Conservation (phyloP, 2,113 vertebrate genomes). For the Pampusana beccarii region DNA sequence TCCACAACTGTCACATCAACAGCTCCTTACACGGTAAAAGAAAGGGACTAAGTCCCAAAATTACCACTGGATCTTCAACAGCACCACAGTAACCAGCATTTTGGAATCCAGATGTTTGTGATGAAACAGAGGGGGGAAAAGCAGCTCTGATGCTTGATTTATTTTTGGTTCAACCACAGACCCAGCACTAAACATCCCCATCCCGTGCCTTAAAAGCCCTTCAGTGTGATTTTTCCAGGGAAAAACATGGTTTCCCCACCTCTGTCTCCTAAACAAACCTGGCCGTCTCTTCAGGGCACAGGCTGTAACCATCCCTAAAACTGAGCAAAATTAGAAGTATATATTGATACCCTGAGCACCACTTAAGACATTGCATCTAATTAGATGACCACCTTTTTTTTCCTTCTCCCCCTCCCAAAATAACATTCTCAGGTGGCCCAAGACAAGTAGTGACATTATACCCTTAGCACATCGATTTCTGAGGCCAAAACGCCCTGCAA, state of each 20-base stretch:
- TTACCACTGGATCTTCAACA: background rate
- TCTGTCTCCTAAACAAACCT: background rate
- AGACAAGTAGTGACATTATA: background rate
- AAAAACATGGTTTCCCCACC: background rate
- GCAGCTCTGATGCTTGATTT: background rate
- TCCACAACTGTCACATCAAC: background rate
- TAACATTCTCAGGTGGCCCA: background rate
- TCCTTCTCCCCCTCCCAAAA: rapidly evolving
- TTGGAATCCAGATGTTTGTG: background rate
- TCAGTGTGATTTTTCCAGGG: background rate
- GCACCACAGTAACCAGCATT: background rate
- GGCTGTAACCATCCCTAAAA: background rate
- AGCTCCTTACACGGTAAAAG: background rate
- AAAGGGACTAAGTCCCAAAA: background rate
- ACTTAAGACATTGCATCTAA: background rate
- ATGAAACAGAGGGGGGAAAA: background rate
- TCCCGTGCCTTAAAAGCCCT: background rate
- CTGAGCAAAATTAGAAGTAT: background rate
- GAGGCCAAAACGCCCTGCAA: background rate
- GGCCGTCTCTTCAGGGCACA: background rate
- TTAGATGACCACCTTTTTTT: background rate
- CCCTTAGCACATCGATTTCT: background rate
- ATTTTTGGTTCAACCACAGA: background rate
- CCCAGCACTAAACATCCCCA: background rate
- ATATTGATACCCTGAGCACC: background rate